Evolutionary conservation across 2,888 invertebrate species (phyloP), one percentile per base, ranked within the genome.

Genomic region (Drosophila kokeensis): DNA sequence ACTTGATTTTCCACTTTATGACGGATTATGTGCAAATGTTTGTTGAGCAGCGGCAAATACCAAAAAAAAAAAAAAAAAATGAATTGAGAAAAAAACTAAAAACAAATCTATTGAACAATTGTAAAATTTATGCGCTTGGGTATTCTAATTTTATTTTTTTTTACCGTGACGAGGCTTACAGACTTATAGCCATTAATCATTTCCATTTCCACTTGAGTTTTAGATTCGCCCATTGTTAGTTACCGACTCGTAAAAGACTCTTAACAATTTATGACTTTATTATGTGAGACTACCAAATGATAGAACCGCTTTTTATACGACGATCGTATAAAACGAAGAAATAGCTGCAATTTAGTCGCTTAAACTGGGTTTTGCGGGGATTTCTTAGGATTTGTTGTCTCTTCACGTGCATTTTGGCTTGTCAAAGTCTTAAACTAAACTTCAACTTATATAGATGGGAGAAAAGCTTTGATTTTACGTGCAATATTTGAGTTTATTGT

Each of bases 1-100:
- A 86, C 83, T 88, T 82, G 87, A 82, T 83, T 87, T 90, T 86
- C 87, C 89, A 87, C 90, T 90, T 88, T 86, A 77, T 87, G 87
- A 90, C 75, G 82, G 89, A 87, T 86, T 88, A 88, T 83, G 79
- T 88, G 83, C 70, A 86, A 87, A 87, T 88, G 78, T 74, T 89
- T 76, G 81, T 62, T 55, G 38, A 79, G 10, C 64, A 38, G 27
- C 54, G 21, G 52, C 53, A 34, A 34, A 34, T 48, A 50, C 29
- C 36, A 54, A 68, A 53, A 48, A 66, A 60, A 53, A n/a, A n/a
- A n/a, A n/a, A n/a, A 48, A 60, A 53, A n/a, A n/a, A 18, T 0
- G 30, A 30, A 29, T n/a, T 10, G 27, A 8, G 29, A 32, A 29
- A 49, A 53, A 57, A 54, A 29, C 18, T 24, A 13, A 55, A 27